A percentile compares a stretch with the other conserved stretches of the same genome.
These are phyloP conservation scores for Melitaea athalia DNA, from an alignment of 2,888 invertebrate genomes.

Conservation along the genomic window DNA sequence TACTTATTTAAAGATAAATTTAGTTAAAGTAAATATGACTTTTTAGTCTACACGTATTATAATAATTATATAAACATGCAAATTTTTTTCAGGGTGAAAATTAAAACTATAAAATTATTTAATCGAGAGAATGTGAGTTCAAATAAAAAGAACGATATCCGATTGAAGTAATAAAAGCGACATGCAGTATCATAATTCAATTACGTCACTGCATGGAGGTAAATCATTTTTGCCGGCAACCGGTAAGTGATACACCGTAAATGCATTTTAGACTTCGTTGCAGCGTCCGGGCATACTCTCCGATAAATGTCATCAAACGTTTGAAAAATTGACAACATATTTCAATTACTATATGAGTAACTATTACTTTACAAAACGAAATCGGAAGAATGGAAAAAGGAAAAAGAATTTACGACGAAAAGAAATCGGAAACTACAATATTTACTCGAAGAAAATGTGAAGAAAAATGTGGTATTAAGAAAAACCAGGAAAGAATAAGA, in stretches of 20 bases:
- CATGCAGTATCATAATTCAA: slow-evolving; percentile 18
- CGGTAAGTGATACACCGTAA: slow-evolving; percentile 29
- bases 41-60: no score
- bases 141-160: neutral
- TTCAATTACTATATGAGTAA: neutral
- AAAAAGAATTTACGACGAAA: neutral
- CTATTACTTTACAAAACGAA: neutral
- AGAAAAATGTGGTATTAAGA: slow-evolving; percentile 12
- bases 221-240: slow-evolving; percentile 28
- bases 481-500: slow-evolving; percentile 12
- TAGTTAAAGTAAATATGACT: no score
- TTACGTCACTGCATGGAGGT: slow-evolving; percentile 19
- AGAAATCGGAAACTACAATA: neutral
- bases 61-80: neutral
- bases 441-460: neutral
- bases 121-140: neutral
- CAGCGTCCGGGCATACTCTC: slow-evolving; percentile 8
- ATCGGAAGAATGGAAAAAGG: neutral
- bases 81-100: neutral
- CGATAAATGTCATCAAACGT: slow-evolving; percentile 15
- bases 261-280: slow-evolving; percentile 29
- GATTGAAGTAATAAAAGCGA: slow-evolving; percentile 2
- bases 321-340: neutral
- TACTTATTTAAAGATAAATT: no score
- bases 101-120: neutral